These are phyloP conservation scores for Sebastes variabilis DNA, from an alignment of 2,797 vertebrate genomes.

Conservation along the genomic window DNA sequence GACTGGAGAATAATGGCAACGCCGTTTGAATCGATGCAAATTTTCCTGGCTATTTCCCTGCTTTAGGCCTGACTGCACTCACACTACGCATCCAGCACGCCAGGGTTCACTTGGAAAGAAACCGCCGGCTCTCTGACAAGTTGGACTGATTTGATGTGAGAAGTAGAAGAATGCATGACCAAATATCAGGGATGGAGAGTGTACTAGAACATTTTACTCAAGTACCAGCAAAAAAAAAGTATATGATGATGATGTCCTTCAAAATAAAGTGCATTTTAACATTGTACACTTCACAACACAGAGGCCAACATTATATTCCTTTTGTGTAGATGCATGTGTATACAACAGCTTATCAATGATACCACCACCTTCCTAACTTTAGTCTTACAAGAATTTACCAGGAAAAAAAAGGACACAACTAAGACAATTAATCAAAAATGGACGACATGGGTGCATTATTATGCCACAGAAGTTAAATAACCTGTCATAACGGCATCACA, in stretches of 20 bases:
- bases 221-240: neutral
- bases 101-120: constrained; percentile 28
- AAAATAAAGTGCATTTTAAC: neutral
- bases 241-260: neutral
- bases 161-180: constrained; percentile 33
- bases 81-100: constrained; percentile 8
- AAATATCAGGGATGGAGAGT: constrained; percentile 7
- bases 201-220: neutral
- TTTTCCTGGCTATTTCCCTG: constrained; percentile 42
- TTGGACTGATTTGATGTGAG: constrained; percentile 15
- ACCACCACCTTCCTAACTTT: neutral
- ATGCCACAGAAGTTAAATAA: neutral
- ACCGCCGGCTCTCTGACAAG: neutral
- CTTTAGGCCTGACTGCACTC: constrained; percentile 6
- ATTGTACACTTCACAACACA: neutral
- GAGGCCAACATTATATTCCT: neutral
- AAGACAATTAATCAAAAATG: neutral
- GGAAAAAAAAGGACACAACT: neutral
- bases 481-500: neutral
- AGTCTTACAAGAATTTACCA: neutral
- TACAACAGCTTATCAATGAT: neutral
- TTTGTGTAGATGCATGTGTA: neutral
- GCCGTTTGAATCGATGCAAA: constrained; percentile 32
- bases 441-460: neutral
- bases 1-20: neutral